Conservation (phyloP, 2,113 vertebrate species). For the Lipophrys pholis region DNA sequence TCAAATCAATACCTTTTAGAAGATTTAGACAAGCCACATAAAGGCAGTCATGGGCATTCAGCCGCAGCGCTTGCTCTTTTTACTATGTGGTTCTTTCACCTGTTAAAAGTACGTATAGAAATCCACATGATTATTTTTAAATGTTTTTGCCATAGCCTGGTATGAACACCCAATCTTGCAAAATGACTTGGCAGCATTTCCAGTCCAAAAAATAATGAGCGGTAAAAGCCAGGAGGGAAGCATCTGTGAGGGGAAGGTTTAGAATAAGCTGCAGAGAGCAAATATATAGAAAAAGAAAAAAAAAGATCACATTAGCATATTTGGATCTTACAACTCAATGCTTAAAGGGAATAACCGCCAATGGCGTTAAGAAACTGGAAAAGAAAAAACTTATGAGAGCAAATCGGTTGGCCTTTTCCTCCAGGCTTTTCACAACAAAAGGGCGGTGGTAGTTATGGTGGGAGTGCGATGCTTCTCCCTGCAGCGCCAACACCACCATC, state of each 20-base stretch:
- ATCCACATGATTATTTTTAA: neutral
- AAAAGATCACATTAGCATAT: constrained; percentile 57
- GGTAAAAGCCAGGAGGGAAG: constrained; percentile 35
- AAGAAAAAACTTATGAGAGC: constrained; percentile 27
- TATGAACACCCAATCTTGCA: neutral
- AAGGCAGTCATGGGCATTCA: constrained; percentile 23
- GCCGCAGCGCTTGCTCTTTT: constrained; percentile 15
- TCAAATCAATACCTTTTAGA: constrained; percentile 60
- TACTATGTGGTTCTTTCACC: constrained; percentile 13
- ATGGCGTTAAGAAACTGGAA: constrained; percentile 29
- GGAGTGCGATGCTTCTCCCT: constrained; percentile 7
- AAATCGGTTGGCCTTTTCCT: constrained; percentile 49
- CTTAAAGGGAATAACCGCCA: constrained; percentile 14
- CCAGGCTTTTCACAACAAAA: constrained; percentile 32
- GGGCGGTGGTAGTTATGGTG: constrained; percentile 14
- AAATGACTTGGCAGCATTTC: constrained; percentile 9
- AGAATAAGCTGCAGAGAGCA: constrained; percentile 41
- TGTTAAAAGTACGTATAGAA: constrained; percentile 8
- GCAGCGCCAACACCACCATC: constrained; percentile 35
- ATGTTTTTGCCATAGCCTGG: constrained; percentile 8
- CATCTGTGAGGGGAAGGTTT: constrained; percentile 44
- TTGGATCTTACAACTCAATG: constrained; percentile 32
- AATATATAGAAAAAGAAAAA: constrained; percentile 21
- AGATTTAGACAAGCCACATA: constrained; percentile 47
- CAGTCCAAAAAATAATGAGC: constrained; percentile 43